Base-by-base conservation (phyloP, 1,140 invertebrate species). In the Campoletis sonorensis region DNA sequence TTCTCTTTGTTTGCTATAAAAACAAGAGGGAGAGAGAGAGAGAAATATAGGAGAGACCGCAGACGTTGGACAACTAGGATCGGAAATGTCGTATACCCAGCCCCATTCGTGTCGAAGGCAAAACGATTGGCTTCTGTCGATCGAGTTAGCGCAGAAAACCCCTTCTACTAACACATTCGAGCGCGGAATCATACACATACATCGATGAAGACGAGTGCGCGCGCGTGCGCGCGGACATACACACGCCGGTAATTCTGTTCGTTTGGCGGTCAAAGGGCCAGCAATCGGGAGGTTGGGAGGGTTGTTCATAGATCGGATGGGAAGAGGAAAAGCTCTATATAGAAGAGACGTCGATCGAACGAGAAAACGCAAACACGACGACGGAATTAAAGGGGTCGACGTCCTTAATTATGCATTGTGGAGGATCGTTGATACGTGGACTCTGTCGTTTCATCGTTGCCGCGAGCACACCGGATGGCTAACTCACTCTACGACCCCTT, bases 351-450 rank as follows among this genome's bases (percentile, higher is more conserved):
- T n/a, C 37, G 51, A 79, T 71, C 76, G 76, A 72, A 80, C 67
- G 86, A 88, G 87, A 88, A 88, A 88, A 88, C 85, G 86, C 86
- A 87, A 87, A 87, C 86, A 87, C 79, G 84, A 87, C 83, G 83
- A 85, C 81, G 83, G 86, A 86, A 88, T 88, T 88, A 87, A 88
- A 87, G 85, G 87, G 87, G 83, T 87, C 84, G 84, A 80, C 67
- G 81, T 86, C 86, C 86, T 88, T 88, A 87, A 88, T 88, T 88
- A 88, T 88, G 86, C 87, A 87, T 87, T 87, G 85, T 86, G 79
- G 80, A 86, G 83, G 84, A 86, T 86, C 84, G 77, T 45, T 79
- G 77, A 79, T 73, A 73, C 81, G 73, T 67, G 64, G 45, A 72
- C 26, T 77, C 64, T 45, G 79, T 77, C 27, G 26, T 33, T 78